Evolutionary conservation across 2,113 vertebrate species (phyloP).

Genomic region (Tinamus guttatus): DNA sequence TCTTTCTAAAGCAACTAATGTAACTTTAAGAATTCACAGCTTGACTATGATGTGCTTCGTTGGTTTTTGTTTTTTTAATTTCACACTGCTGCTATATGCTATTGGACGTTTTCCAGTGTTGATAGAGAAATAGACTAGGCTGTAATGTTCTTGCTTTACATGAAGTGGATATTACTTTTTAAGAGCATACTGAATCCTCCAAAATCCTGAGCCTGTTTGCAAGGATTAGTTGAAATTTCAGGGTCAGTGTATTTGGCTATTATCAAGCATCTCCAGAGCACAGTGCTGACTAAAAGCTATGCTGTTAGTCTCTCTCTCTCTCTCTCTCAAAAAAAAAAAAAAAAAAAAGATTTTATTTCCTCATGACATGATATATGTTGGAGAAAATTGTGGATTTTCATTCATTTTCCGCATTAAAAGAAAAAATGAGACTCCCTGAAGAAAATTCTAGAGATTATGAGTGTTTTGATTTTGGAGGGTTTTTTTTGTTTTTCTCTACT

Average conservation of each 20-base stretch:
- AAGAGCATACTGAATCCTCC: neutral
- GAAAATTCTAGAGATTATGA: neutral
- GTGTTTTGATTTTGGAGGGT: too few species aligned
- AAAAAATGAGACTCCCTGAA: neutral
- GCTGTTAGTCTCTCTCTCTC: neutral
- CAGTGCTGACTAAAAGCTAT: neutral
- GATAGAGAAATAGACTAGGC: neutral
- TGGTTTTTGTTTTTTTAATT: slow-evolving; percentile 36
- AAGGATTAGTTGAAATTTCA: neutral
- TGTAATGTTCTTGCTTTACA: neutral
- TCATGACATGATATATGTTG: neutral
- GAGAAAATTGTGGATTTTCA: neutral
- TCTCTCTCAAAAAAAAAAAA: too few species aligned
- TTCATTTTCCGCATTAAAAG: neutral
- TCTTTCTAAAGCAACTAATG: neutral
- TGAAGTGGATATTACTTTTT: neutral
- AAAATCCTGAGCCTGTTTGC: neutral
- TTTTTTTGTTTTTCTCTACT: neutral
- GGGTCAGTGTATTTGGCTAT: neutral
- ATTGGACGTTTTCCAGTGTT: neutral
- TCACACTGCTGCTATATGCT: neutral
- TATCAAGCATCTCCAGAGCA: neutral
- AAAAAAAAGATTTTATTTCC: neutral
- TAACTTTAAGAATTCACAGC: neutral
- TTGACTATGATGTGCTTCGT: neutral